These are phyloP conservation scores for Sminthurinus signatus DNA, from an alignment of 1,140 invertebrate species.

Conservation along the genomic window DNA sequence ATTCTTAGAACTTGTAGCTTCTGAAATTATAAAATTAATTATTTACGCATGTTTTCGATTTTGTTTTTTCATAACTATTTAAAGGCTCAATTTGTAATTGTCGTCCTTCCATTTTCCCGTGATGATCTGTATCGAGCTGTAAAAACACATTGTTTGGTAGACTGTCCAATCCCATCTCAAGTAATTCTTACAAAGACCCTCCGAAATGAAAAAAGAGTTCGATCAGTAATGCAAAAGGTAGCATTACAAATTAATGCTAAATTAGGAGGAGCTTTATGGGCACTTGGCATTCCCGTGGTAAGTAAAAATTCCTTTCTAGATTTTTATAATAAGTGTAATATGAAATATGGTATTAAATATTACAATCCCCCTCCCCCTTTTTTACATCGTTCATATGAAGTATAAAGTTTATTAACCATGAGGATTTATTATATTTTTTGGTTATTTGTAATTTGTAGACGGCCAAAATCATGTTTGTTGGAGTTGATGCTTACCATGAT, in stretches of 20 bases:
- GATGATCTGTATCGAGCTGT: constrained; percentile 81
- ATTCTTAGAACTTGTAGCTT: too few relatives aligned
- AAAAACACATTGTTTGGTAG: constrained; percentile 79
- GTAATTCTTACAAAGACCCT: constrained; percentile 60
- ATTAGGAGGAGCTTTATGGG: constrained; percentile 86
- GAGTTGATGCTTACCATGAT: constrained; percentile 84
- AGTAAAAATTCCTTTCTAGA: constrained; percentile 35
- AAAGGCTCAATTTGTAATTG: constrained; percentile 62
- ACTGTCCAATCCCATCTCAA: constrained; percentile 72
- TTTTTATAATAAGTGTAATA: neutral
- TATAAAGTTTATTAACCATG: too few relatives aligned
- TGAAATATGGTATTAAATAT: neutral
- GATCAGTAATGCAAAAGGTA: constrained; percentile 79
- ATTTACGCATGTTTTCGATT: too few relatives aligned
- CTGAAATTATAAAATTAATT: too few relatives aligned
- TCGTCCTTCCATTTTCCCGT: constrained; percentile 69
- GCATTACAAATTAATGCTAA: constrained; percentile 95
- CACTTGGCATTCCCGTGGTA: constrained; percentile 70
- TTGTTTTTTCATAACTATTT: neutral
- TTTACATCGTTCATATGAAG: too few relatives aligned
- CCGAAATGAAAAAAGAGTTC: constrained; percentile 60
- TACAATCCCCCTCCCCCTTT: neutral
- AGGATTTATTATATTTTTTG: too few relatives aligned
- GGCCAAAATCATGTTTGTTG: constrained; percentile 72
- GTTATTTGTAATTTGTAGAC: constrained; percentile 44